Conservation (phyloP, 92 coral and sea anemone species). For the Epizoanthus stellaris region DNA sequence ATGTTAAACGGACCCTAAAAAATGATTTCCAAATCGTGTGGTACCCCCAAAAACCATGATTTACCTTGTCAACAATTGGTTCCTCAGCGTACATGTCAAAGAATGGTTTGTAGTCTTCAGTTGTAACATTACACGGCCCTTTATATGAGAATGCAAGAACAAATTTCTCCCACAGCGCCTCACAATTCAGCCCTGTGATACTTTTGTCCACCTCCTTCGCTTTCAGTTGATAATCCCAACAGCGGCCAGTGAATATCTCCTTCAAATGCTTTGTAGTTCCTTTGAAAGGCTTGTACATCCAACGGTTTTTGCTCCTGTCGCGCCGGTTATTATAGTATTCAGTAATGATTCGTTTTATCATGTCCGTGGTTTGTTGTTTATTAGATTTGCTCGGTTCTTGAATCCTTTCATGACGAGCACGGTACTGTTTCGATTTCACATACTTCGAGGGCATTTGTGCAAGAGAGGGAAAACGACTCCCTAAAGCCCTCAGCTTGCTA, state of each 20-base stretch:
- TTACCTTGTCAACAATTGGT: conserved; percentile 80
- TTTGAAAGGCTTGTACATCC: conserved; percentile 81
- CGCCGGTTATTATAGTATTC: conserved; percentile 71
- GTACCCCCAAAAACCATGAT: neutral
- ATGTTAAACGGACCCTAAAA: too few species aligned
- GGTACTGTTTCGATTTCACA: neutral
- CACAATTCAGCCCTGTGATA: conserved; percentile 66
- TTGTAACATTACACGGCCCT: conserved; percentile 79
- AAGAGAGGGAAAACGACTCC: neutral
- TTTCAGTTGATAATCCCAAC: conserved; percentile 84
- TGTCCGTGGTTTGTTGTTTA: neutral
- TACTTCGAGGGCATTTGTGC: neutral
- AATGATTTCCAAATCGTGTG: neutral
- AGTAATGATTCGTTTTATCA: conserved; percentile 26
- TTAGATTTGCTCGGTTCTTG: neutral
- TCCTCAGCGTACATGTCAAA: conserved; percentile 79
- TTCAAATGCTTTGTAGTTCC: conserved; percentile 85
- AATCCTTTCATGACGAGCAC: neutral
- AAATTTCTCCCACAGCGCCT: conserved; percentile 76
- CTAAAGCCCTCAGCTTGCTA: neutral
- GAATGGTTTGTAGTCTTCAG: conserved; percentile 76
- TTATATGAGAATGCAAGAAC: conserved; percentile 77
- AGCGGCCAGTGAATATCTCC: conserved; percentile 89
- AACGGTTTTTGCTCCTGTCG: conserved; percentile 59
- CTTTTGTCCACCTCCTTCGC: conserved; percentile 47